Evolutionary conservation across 1,140 invertebrate genomes (phyloP).

Genomic region (Drosophila leontia): DNA sequence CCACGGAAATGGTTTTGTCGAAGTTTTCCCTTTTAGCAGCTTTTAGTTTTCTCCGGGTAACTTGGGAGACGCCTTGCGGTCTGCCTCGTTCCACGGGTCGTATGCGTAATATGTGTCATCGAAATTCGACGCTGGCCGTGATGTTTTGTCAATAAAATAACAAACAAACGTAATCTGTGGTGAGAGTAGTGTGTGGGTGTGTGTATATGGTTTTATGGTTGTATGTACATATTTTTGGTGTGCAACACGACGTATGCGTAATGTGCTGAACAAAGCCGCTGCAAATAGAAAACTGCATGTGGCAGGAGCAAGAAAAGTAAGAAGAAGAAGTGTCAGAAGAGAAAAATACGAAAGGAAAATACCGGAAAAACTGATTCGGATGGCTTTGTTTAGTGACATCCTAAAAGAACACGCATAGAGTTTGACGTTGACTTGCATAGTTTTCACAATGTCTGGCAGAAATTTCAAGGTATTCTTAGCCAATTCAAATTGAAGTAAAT

Average conservation of each 20-base stretch:
- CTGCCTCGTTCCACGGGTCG: constrained; percentile 1
- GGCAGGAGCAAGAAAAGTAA: not conserved
- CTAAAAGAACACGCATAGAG: not conserved
- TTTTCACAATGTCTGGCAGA: not conserved
- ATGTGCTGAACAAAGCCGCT: not conserved
- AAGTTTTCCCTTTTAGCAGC: not conserved
- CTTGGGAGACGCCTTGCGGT: constrained; percentile 12
- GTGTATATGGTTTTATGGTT: constrained; percentile 1
- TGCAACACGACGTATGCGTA: constrained; percentile 34
- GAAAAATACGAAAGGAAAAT: not conserved
- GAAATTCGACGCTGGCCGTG: constrained; percentile 20
- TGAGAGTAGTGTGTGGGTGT: not conserved
- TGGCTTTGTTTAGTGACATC: constrained; percentile 6
- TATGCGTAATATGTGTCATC: constrained; percentile 43
- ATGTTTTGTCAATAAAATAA: constrained; percentile 61
- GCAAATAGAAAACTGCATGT: constrained; percentile 1
- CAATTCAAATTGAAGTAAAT: not conserved
- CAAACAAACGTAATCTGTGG: constrained; percentile 37
- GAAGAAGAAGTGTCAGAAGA: not conserved
- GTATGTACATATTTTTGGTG: not conserved
- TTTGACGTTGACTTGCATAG: not conserved
- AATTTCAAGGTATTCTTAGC: not conserved
- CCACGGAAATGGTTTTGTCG: not conserved
- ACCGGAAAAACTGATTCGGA: not conserved
- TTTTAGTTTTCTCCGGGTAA: constrained; percentile 7